Conservation (phyloP, 1,140 invertebrate genomes). For the Hydropsyche tenuis region DNA sequence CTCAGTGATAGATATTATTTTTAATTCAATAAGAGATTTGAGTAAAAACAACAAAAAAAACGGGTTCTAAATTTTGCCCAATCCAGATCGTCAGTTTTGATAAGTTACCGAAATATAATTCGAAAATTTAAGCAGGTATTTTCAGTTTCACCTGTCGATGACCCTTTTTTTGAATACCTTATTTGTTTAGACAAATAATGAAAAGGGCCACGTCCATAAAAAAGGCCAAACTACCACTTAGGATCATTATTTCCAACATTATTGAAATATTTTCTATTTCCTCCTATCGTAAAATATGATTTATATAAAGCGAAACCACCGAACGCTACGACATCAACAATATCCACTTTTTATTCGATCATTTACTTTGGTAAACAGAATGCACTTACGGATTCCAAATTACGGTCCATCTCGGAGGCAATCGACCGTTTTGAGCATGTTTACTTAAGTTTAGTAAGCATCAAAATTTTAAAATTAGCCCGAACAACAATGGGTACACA, state of each 20-base stretch:
- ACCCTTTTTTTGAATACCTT: constrained; percentile 25
- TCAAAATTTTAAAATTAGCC: no score
- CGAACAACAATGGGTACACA: constrained; percentile 14
- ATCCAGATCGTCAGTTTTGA: neutral
- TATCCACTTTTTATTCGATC: no score
- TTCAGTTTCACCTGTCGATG: constrained; percentile 30
- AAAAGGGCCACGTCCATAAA: constrained; percentile 10
- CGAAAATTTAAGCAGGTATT: constrained; percentile 30
- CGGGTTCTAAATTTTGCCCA: neutral
- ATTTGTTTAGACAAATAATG: constrained; percentile 32
- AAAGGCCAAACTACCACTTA: neutral
- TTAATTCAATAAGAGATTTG: neutral
- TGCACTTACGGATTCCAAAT: no score
- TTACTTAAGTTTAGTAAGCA: no score
- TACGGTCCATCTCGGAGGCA: neutral
- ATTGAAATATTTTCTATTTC: constrained; percentile 3
- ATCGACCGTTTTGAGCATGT: neutral
- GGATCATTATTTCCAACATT: neutral
- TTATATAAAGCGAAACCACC: no score
- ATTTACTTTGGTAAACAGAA: no score
- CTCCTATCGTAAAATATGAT: neutral
- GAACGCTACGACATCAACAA: no score
- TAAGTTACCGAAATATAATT: constrained; percentile 27
- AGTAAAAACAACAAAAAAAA: neutral
- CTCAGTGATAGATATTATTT: neutral